A percentile compares a stretch with the other conserved stretches of the same genome.
Conservation (phyloP, 2,888 invertebrate genomes). For the Drosophila austrosaltans region DNA sequence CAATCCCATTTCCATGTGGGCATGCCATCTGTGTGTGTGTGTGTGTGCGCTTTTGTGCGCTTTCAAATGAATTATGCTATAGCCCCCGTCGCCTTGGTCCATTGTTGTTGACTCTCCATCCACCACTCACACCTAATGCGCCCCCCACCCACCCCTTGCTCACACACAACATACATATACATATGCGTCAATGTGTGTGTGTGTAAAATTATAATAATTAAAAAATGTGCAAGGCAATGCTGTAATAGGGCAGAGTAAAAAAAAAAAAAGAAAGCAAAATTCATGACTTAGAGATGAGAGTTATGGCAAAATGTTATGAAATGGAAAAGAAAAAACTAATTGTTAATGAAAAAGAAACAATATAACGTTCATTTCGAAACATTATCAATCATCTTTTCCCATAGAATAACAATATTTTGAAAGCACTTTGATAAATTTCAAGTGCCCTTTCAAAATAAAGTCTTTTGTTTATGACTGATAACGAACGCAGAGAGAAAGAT, state of each 20-base stretch:
- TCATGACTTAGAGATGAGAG: slow-evolving; percentile 12
- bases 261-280: slow-evolving; percentile 8
- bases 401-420: background rate
- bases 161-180: background rate
- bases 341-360: too few species aligned
- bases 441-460: background rate
- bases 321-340: too few species aligned
- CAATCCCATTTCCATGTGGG: slow-evolving; percentile 64
- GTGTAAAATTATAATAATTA: slow-evolving; percentile 74
- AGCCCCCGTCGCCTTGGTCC: slow-evolving; percentile 62
- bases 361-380: too few species aligned
- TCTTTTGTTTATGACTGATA: background rate
- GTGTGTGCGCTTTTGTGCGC: slow-evolving; percentile 69
- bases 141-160: background rate
- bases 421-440: background rate
- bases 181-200: slow-evolving; percentile 28
- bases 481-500: background rate
- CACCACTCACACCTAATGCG: slow-evolving; percentile 14
- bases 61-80: slow-evolving; percentile 75
- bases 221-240: slow-evolving; percentile 48
- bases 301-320: background rate
- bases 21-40: slow-evolving; percentile 51
- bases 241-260: slow-evolving; percentile 16
- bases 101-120: slow-evolving; percentile 54
- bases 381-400: too few species aligned